Evolutionary conservation across 1,140 invertebrate species (phyloP), one percentile per base, ranked within the genome.

Genomic region (Potamilus streckersoni): DNA sequence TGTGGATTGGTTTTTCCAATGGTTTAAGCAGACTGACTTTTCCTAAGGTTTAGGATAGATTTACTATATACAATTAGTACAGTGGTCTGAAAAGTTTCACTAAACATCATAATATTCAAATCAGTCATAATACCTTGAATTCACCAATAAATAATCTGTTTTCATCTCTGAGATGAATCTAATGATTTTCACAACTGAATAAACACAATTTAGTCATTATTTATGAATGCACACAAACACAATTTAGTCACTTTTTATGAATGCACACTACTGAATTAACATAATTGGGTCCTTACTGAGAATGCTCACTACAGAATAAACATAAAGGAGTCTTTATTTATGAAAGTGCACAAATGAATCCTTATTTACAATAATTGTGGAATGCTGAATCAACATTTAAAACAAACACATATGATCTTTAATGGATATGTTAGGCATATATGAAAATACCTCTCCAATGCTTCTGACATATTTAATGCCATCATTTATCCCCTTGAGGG

Each of bases 401-500:
- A 23, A 23, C 17, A 17, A 38, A 66, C 19, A 31, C 31, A 66
- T 23, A 3, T 6, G 31, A 20, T 66, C 16, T 23, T 66, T n/a
- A 27, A 67, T 6, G 8, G 65, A 19, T 8, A 19, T 17, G 31
- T 17, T n/a, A 27, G 4, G 3, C 31, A 20, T 38, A 15, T 27
- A n/a, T n/a, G 17, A 23, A 2, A 20, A n/a, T 81, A 91, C 90
- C 80, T 90, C 90, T 69, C 81, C 83, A n/a, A 86, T 70, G 58
- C 85, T 87, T 81, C 89, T 91, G 59, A 91, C 90, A 84, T 86
- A 91, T 80, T 87, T 88, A 17, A 91, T 83, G 19, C 89, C 90
- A 85, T 90, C 88, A 80, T 88, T 88, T 49, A 86, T 78, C 15
- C 86, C 86, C 78, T 89, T 88, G 16, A 82, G 83, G 11, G 83